Evolutionary conservation across 2,113 vertebrate species (phyloP).

Genomic region (Myotis davidii): DNA sequence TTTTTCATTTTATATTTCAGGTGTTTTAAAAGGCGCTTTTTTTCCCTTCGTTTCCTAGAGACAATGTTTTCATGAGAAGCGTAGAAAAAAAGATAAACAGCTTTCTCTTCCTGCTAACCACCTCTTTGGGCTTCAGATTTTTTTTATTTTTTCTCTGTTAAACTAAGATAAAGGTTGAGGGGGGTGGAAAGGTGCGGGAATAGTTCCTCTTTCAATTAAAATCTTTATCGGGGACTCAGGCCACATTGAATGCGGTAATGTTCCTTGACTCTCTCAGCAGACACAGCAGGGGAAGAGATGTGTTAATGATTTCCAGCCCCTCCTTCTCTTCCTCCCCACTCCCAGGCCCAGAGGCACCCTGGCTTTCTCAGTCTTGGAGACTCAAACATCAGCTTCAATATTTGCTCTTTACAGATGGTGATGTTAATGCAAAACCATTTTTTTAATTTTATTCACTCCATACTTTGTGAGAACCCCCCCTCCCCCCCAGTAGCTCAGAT

Average conservation of each 20-base stretch:
- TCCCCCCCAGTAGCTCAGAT: rapidly evolving
- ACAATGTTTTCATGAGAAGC: not conserved
- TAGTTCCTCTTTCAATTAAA: not conserved
- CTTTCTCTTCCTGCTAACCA: not conserved
- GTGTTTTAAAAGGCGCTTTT: not conserved
- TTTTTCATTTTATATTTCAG: conserved; percentile 17
- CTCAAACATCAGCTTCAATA: not conserved
- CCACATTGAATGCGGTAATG: not conserved
- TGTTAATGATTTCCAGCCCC: not conserved
- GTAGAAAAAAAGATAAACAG: not conserved
- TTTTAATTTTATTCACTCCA: not conserved
- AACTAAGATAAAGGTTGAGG: not conserved
- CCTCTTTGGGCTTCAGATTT: not conserved
- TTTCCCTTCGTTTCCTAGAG: not conserved
- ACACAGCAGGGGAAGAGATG: not conserved
- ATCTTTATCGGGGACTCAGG: not conserved
- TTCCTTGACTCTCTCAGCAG: not conserved
- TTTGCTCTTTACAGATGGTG: not conserved
- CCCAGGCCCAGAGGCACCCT: no score
- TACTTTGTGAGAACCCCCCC: not conserved
- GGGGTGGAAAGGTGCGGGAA: not conserved
- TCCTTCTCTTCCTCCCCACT: not conserved
- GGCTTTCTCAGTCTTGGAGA: not conserved
- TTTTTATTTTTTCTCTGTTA: not conserved
- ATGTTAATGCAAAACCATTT: not conserved